Evolutionary conservation across 2,797 vertebrate genomes (phyloP).

Genomic region (Anolis apletophallus): DNA sequence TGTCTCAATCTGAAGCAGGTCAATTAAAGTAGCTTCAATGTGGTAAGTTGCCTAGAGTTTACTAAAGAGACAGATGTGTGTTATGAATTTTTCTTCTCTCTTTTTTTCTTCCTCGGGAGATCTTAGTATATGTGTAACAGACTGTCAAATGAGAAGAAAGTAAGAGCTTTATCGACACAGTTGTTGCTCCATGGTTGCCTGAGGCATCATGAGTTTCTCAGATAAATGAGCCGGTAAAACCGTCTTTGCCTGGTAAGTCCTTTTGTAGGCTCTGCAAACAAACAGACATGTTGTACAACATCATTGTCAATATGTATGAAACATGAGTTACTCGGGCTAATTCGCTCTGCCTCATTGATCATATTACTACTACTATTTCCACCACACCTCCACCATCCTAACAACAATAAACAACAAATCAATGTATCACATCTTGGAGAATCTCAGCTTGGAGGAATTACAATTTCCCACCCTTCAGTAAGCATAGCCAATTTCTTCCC

Average conservation of each 20-base stretch:
- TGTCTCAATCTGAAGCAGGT: neutral
- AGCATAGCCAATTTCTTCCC: too few species aligned
- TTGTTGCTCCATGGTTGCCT: slow-evolving; percentile 59
- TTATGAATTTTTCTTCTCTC: neutral
- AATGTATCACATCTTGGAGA: too few species aligned
- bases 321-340: neutral
- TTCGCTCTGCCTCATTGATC: slow-evolving; percentile 55
- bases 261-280: slow-evolving; percentile 76
- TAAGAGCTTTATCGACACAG: slow-evolving; percentile 53
- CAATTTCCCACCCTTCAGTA: too few species aligned
- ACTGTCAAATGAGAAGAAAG: slow-evolving; percentile 54
- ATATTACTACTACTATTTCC: neutral
- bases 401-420: too few species aligned
- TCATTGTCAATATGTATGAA: neutral
- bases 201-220: slow-evolving; percentile 70
- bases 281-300: slow-evolving; percentile 61
- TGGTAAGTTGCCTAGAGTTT: neutral
- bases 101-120: neutral
- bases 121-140: slow-evolving; percentile 48
- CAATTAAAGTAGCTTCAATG: too few species aligned
- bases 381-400: neutral
- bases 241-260: slow-evolving; percentile 70
- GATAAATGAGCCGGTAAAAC: slow-evolving; percentile 68
- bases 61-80: neutral
- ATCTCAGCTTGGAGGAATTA: too few species aligned